Evolutionary conservation across 2,797 vertebrate genomes (phyloP).

Genomic region (Poeciliopsis paucimaculata): DNA sequence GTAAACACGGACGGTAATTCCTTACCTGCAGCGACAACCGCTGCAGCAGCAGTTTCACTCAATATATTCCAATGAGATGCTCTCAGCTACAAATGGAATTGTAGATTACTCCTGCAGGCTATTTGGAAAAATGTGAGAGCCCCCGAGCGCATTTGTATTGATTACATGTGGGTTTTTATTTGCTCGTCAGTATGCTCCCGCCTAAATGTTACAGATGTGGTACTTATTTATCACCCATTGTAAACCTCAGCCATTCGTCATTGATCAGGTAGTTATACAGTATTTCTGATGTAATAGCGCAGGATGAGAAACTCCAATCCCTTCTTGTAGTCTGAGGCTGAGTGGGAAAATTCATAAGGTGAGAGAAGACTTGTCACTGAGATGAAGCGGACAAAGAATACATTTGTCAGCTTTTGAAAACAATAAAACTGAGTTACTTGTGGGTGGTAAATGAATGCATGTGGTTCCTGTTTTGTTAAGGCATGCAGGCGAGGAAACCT

Average conservation of each 20-base stretch:
- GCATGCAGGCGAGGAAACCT: slow-evolving; percentile 1
- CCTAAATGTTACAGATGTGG: slow-evolving; percentile 17
- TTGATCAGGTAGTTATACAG: slow-evolving; percentile 41
- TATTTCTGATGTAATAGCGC: slow-evolving; percentile 31
- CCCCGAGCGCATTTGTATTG: slow-evolving; percentile 27
- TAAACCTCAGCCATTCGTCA: slow-evolving; percentile 27
- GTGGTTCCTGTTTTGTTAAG: slow-evolving; percentile 1
- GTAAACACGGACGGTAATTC: slow-evolving; percentile 5
- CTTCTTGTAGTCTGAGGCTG: background rate
- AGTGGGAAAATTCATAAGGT: slow-evolving; percentile 15
- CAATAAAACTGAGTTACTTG: slow-evolving; percentile 25
- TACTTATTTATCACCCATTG: slow-evolving; percentile 33
- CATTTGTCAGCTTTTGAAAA: slow-evolving; percentile 17
- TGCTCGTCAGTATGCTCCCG: background rate
- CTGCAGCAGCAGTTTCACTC: background rate
- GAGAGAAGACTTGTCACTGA: slow-evolving; percentile 14
- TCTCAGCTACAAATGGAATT: slow-evolving; percentile 16
- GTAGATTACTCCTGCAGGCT: background rate
- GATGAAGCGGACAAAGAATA: slow-evolving; percentile 23
- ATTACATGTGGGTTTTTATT: slow-evolving; percentile 24
- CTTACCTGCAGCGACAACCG: background rate
- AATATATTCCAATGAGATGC: slow-evolving; percentile 10
- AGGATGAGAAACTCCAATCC: slow-evolving; percentile 12
- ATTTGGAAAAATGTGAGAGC: slow-evolving; percentile 18
- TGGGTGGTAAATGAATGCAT: slow-evolving; percentile 24